Conservation (phyloP, 2,888 invertebrate genomes). For the Drosophila subquinaria region DNA sequence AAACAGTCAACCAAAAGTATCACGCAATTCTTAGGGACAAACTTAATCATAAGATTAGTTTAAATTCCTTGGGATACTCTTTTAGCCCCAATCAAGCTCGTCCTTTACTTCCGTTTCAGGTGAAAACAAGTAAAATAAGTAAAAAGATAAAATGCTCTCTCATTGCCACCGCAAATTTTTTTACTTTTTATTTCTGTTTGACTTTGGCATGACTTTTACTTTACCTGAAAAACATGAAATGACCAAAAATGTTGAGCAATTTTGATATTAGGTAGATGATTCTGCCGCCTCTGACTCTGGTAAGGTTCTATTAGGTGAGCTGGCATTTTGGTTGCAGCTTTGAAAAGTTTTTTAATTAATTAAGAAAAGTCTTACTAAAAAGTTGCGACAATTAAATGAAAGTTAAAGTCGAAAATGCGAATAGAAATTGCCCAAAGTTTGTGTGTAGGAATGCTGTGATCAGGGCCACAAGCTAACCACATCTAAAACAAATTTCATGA, state of each 20-base stretch:
- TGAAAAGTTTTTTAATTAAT: conserved; percentile 76
- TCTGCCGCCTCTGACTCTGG: conserved; percentile 9
- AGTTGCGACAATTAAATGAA: conserved; percentile 74
- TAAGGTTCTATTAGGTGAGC: conserved; percentile 54
- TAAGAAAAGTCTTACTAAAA: conserved; percentile 63
- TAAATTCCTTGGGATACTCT: background rate
- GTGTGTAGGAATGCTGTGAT: conserved; percentile 15
- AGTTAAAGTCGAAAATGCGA: conserved; percentile 58
- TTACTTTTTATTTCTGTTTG: conserved; percentile 56
- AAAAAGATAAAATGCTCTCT: conserved; percentile 32
- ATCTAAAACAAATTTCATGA: conserved; percentile 63
- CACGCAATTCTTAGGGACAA: background rate
- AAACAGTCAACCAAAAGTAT: background rate
- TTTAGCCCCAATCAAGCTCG: conserved; percentile 21
- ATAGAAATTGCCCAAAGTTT: conserved; percentile 22
- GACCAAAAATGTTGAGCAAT: conserved; percentile 41
- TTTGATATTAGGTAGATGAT: conserved; percentile 29
- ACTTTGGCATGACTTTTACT: conserved; percentile 61
- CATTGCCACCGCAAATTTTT: conserved; percentile 64
- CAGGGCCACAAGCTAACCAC: conserved; percentile 54
- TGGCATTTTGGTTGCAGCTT: conserved; percentile 48
- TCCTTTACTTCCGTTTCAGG: conserved; percentile 12
- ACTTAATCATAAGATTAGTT: background rate
- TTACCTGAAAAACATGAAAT: conserved; percentile 45
- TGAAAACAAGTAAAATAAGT: background rate